Conservation (phyloP, 2,888 invertebrate species). For the Drosophila planitibia region DNA sequence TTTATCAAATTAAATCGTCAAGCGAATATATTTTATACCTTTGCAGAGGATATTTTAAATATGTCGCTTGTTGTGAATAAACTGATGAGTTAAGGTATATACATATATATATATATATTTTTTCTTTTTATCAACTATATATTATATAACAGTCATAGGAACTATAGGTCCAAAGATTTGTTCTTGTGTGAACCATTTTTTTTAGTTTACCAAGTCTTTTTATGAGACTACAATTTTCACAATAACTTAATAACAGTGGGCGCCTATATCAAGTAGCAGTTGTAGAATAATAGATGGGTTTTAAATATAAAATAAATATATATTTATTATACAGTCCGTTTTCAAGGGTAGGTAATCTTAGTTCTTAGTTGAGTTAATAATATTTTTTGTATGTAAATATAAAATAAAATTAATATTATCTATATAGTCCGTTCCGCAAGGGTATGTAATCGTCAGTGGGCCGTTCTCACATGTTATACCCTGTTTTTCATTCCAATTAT, state of each 20-base stretch:
- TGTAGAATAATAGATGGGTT: accelerated
- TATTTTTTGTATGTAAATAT: neutral
- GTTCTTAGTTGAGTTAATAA: neutral
- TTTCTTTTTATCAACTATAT: neutral
- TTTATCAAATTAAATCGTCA: conserved; percentile 17
- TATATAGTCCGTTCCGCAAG: neutral
- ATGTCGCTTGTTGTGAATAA: neutral
- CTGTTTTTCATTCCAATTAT: conserved; percentile 12
- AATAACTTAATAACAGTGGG: neutral
- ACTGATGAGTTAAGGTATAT: neutral
- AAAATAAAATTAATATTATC: neutral
- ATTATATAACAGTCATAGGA: neutral
- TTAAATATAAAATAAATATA: neutral
- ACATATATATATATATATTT: accelerated
- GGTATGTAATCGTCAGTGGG: neutral
- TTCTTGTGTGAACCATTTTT: neutral
- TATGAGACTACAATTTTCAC: too few relatives aligned
- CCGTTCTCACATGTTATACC: neutral
- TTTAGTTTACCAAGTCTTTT: too few relatives aligned
- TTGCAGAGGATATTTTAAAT: too few relatives aligned
- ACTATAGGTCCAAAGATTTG: neutral
- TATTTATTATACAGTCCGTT: too few relatives aligned
- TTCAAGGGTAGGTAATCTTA: neutral
- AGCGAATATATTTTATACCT: neutral
- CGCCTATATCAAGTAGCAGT: neutral